Evolutionary conservation across 2,888 invertebrate species (phyloP), one percentile per base, ranked within the genome.

Genomic region (Tyria jacobaeae): DNA sequence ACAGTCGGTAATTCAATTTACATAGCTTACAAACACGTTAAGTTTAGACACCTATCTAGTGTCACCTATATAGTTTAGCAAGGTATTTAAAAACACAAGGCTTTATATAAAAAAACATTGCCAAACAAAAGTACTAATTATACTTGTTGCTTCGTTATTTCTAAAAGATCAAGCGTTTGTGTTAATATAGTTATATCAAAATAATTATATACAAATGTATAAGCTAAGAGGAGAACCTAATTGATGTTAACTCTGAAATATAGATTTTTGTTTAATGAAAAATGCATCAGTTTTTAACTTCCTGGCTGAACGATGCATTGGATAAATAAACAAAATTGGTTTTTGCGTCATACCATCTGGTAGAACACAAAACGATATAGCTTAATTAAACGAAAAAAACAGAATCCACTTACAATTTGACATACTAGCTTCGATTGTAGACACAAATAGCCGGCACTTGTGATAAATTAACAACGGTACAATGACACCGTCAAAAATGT

Each of bases 401-500:
- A 62, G 39, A 65, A 62, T 66, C 55, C 61, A 66, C 64, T 57
- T 62, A 68, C 61, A 68, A 77, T 68, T 68, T 66, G 63, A 66
- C 63, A 70, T 57, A 61, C 57, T 66, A 57, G n/a, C 65, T 57
- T 57, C 49, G 60, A 59, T 58, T 59, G 48, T 24, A 41, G 51
- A 51, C 35, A 70, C 68, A 71, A 78, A 73, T 75, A 70, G 71
- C 71, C 64, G 66, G 61, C 83, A 85, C 84, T 85, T 80, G 82
- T 85, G 81, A 86, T 84, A 86, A 86, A 88, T 88, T 84, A 86
- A 83, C 80, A 62, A 55, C 27, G 64, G 70, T 60, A 86, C 85
- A 86, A 88, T 82, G 82, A 81, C 75, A 80, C 81, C 80, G 80
- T 82, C 83, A 82, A 82, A 88, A 91, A 88, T 91, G 73, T 80